These are phyloP conservation scores for Australoheros facetus DNA, from an alignment of 2,797 vertebrate species.

Conservation along the genomic window DNA sequence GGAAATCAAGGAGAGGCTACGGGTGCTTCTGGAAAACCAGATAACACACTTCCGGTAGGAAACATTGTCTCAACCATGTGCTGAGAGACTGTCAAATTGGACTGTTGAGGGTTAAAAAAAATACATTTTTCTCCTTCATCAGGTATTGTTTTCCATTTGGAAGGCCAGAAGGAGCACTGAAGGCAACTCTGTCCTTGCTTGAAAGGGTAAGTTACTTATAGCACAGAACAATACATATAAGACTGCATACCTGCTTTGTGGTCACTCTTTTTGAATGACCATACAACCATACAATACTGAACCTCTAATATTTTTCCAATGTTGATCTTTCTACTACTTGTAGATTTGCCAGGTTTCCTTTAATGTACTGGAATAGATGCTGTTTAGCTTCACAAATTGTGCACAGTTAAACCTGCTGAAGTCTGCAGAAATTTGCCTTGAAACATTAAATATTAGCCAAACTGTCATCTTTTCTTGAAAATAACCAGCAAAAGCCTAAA, in stretches of 20 bases:
- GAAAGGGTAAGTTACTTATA: conserved; percentile 87
- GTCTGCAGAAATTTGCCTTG: neutral
- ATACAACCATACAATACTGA: neutral
- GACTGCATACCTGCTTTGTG: neutral
- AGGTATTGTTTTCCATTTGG: conserved; percentile 99
- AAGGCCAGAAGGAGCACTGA: conserved; percentile 95
- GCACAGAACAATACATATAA: neutral
- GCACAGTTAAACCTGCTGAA: neutral
- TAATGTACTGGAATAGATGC: neutral
- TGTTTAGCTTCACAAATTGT: neutral
- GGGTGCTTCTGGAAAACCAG: conserved; percentile 96
- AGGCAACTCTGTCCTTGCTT: conserved; percentile 94
- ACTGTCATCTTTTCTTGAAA: neutral
- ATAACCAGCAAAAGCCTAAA: neutral
- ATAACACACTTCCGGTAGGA: conserved; percentile 96
- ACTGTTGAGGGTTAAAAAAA: neutral
- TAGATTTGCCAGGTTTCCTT: neutral
- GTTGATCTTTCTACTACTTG: neutral
- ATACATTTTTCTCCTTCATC: neutral
- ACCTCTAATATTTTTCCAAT: neutral
- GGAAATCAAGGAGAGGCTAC: conserved; percentile 96
- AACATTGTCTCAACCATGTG: neutral
- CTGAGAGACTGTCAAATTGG: neutral
- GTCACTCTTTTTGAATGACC: neutral
- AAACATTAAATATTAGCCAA: neutral